Evolutionary conservation across 1,140 invertebrate species (phyloP), one percentile per base, ranked within the genome.

Genomic region (Cardiocondyla obscurior): DNA sequence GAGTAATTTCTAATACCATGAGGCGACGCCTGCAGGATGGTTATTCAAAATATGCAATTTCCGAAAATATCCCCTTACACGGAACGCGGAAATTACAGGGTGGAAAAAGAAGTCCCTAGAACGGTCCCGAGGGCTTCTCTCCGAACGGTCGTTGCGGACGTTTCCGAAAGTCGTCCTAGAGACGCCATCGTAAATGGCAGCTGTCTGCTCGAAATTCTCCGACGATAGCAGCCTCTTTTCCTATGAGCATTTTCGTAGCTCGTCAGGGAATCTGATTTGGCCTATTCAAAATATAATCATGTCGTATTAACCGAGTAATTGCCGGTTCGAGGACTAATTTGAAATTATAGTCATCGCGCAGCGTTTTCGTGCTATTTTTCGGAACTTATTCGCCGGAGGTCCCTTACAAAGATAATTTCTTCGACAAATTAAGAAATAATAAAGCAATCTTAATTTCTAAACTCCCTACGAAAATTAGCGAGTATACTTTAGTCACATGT

Each of bases 1-100:
- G 42, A 73, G 67, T 69, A 84, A 88, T 87, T 65, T 16, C 25
- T 44, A 49, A n/a, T 84, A 73, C 36, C 82, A 36, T 19, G 28
- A 51, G 39, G 70, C 83, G 53, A 87, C 74, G 85, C 85, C 73
- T 81, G 87, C 72, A 83, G 89, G 88, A 28, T 88, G 82, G 84
- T 82, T 81, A 83, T 89, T 82, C 44, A 84, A 90, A 89, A 90
- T 90, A 81, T 85, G 85, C 91, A 89, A 90, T 91, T 92, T 93
- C 88, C 89, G 74, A 81, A 91, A 92, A 91, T 92, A 91, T 91
- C 88, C 87, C 89, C 88, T 87, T 91, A 87, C 84, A 90, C 83
- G 83, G 82, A 83, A 90, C 85, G 84, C 86, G 86, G 90, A 92
- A 92, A 93, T 93, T 91, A 91, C 85, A 89, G 92, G 91, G 81